Conservation (phyloP, 23 tunicate species). For the Styela plicata region DNA sequence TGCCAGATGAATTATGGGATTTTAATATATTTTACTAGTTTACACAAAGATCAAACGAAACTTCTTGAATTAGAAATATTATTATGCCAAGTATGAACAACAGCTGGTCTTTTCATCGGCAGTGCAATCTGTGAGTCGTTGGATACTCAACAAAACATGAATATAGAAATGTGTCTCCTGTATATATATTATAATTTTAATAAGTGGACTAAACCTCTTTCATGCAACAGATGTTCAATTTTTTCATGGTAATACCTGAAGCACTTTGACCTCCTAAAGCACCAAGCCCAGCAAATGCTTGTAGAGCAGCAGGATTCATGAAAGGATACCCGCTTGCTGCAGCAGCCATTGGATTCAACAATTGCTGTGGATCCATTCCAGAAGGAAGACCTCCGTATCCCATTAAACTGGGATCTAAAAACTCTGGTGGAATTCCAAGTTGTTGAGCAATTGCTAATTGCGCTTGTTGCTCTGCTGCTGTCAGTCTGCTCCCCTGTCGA, state of each 20-base stretch:
- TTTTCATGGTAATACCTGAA: conserved; percentile 19
- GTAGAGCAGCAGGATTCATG: conserved; percentile 48
- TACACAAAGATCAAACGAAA: too few relatives aligned
- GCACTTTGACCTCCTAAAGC: background rate
- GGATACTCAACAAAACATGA: too few relatives aligned
- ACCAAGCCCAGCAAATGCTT: conserved; percentile 30
- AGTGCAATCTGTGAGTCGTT: too few relatives aligned
- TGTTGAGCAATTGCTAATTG: conserved; percentile 60
- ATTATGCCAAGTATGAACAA: too few relatives aligned
- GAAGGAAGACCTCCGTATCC: conserved; percentile 15
- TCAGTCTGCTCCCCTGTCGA: background rate
- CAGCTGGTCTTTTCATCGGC: too few relatives aligned
- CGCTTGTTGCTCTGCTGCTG: conserved; percentile 24
- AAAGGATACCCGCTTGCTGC: conserved; percentile 39
- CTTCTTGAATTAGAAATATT: too few relatives aligned
- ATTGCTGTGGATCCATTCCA: conserved; percentile 40
- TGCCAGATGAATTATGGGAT: too few relatives aligned
- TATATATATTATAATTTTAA: too few relatives aligned
- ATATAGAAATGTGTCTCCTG: too few relatives aligned
- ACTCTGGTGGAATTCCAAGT: conserved; percentile 57
- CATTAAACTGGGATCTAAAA: conserved; percentile 38
- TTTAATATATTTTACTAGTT: too few relatives aligned
- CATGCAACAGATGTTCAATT: background rate
- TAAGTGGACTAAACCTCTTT: background rate
- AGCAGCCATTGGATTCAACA: conserved; percentile 30